These are phyloP conservation scores for Rynchops niger DNA, from an alignment of 2,113 vertebrate genomes.

Conservation along the genomic window DNA sequence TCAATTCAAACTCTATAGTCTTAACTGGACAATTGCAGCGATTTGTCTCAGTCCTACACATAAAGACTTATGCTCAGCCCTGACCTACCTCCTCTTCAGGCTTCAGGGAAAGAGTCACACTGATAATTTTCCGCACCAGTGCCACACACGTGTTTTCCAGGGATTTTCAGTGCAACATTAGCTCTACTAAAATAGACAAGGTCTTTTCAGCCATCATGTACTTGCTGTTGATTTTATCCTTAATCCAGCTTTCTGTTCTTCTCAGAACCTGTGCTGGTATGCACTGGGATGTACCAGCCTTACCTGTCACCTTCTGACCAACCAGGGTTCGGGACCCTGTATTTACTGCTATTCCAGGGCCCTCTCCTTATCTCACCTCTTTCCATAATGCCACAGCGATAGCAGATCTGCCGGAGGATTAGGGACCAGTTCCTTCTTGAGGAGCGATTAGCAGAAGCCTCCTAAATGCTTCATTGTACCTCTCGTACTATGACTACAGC, in stretches of 20 bases:
- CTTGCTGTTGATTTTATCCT: constrained; percentile 9
- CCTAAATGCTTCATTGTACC: not conserved
- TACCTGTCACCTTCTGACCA: constrained; percentile 10
- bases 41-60: not conserved
- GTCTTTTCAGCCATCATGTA: not conserved
- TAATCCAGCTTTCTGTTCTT: constrained; percentile 43
- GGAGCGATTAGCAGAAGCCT: not conserved
- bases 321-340: not conserved
- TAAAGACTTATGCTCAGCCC: not conserved
- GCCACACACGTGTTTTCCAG: not conserved
- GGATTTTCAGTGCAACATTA: not conserved
- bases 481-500: not conserved
- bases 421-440: constrained; percentile 30
- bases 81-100: not conserved
- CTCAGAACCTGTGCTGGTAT: not conserved
- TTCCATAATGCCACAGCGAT: not conserved
- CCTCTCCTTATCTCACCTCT: constrained; percentile 56
- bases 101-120: not conserved
- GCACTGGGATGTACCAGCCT: not conserved
- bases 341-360: constrained; percentile 63
- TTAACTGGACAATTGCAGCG: not conserved
- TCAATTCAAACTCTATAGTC: not conserved
- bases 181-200: not conserved
- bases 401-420: constrained; percentile 47
- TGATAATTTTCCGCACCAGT: not conserved